phyloP scores from a whole-genome alignment of 2,113 vertebrate species.

The Lepus americanus region DNA sequence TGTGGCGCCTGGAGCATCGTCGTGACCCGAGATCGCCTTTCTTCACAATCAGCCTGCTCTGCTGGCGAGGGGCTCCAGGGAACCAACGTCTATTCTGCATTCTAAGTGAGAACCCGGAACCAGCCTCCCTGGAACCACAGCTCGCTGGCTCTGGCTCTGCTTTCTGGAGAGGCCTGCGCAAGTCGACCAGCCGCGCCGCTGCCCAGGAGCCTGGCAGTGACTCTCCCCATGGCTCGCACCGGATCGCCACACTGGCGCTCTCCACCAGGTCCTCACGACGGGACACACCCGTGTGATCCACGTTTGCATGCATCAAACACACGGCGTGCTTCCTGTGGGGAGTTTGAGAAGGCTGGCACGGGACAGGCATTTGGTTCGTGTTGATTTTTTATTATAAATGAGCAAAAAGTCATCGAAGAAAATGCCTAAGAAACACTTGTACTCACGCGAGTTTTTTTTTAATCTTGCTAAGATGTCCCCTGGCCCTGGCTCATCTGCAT shows the following conservation, averaged over 20 bases:
- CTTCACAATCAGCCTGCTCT: background rate
- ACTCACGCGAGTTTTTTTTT: background rate
- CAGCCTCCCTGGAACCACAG: background rate
- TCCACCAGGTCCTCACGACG: background rate
- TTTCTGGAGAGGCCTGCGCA: background rate
- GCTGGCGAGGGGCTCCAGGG: background rate
- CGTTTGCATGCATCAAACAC: background rate
- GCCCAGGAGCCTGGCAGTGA: accelerated
- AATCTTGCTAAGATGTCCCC: background rate
- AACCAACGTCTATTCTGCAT: background rate
- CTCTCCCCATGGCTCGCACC: background rate
- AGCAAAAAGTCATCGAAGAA: background rate
- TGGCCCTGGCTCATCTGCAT: background rate
- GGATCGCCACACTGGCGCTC: background rate
- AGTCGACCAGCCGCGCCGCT: accelerated
- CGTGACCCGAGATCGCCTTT: background rate
- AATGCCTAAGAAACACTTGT: background rate
- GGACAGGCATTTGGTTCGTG: background rate
- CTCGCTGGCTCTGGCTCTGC: background rate
- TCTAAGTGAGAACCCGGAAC: background rate
- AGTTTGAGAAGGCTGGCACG: background rate
- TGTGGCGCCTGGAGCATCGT: background rate
- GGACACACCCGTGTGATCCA: background rate
- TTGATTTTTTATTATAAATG: background rate
- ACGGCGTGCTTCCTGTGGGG: background rate